Conservation (phyloP, 1,140 invertebrate genomes). For the Drosophila murphyi region DNA sequence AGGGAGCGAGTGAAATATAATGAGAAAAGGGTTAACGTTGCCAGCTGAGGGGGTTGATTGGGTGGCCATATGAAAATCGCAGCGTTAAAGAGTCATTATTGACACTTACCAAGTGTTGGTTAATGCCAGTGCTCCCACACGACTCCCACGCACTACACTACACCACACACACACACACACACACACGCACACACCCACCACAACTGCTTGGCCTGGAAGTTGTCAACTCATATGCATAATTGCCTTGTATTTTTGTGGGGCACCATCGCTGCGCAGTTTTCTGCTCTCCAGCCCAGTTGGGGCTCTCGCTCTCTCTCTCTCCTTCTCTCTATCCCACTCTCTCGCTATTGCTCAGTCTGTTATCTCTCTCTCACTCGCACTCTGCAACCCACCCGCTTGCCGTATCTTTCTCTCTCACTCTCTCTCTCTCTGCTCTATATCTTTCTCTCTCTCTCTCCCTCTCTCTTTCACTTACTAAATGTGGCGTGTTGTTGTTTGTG, state of each 20-base stretch:
- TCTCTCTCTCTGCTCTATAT: conserved; percentile 19
- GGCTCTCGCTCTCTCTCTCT: conserved; percentile 24
- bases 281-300: conserved; percentile 45
- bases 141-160: background rate
- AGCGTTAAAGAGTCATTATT: conserved; percentile 77
- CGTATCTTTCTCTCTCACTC: conserved; percentile 17
- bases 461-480: conserved; percentile 12
- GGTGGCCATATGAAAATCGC: conserved; percentile 12
- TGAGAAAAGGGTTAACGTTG: background rate
- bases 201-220: conserved; percentile 56
- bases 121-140: background rate
- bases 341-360: background rate
- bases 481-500: conserved; percentile 64
- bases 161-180: background rate
- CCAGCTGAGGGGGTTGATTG: background rate
- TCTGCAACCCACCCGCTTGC: background rate
- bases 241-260: conserved; percentile 71
- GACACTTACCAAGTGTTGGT: conserved; percentile 66
- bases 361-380: conserved; percentile 16
- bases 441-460: background rate
- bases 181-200: background rate
- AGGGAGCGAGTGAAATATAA: background rate
- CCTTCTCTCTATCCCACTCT: conserved; percentile 18
- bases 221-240: conserved; percentile 82
- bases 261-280: conserved; percentile 65